Base-by-base conservation (phyloP, 2,888 invertebrate genomes). In the Volucella zonaria region DNA sequence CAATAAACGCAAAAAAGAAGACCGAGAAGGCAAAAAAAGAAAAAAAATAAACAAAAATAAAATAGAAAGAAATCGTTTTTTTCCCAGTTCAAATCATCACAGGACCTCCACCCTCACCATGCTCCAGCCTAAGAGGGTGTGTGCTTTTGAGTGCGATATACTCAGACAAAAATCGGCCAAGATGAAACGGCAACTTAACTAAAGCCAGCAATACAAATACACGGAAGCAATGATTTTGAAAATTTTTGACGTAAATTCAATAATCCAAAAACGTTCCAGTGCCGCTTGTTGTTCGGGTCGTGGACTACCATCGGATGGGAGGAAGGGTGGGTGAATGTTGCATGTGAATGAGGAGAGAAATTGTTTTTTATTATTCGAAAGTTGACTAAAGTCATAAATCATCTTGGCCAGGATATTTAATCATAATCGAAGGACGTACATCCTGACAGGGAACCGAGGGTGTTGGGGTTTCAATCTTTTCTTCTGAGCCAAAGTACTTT, bases 211-310 rank as follows among this genome's bases (percentile, higher is more conserved):
- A 79, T 80, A 85, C 80, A 85, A 85, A 85, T 80, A 68, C 76
- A 85, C 68, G 71, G 81, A 62, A 68, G 80, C 85, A 85, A 81
- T 85, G 85, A 85, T 85, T 85, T 85, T 85, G 85, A 85, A 85
- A 85, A 85, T 81, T 73, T 85, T 85, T 85, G 85, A 85, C 85
- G 81, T 81, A 85, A 85, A 85, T 85, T 85, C 85, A 85, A 85
- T 85, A 85, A 85, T 77, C 85, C 76, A 54, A 81, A 80, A 73
- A 51, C 59, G 76, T 71, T 79, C 64, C 18, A 43, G 64, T 59
- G 49, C 47, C 52, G 70, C 58, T 61, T 67, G 67, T 76, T 64
- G 61, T 79, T 75, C 23, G 67, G 58, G 73, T 6, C 31, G 6
- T 1, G 31, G 31, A 31, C 66, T 40, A 56, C 64, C 70, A 14